A percentile compares a stretch with the other conserved stretches of the same genome.
These are phyloP conservation scores for Andrena fulva DNA, from an alignment of 2,888 invertebrate genomes.

Conservation along the genomic window DNA sequence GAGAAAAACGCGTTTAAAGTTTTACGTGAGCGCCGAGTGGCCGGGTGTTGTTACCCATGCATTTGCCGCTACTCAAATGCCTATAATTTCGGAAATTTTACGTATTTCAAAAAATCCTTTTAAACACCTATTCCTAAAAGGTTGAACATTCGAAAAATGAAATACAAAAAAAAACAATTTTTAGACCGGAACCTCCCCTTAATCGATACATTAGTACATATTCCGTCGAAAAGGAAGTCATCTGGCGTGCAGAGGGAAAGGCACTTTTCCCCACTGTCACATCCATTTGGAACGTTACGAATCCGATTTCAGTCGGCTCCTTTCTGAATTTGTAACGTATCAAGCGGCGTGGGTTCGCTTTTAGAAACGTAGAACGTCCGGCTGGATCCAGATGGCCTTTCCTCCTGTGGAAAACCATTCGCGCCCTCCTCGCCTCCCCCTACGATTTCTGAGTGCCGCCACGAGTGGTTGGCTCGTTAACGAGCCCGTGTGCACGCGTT, in stretches of 20 bases:
- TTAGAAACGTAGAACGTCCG: conserved; percentile 28
- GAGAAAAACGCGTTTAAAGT: too few species aligned
- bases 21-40: too few species aligned
- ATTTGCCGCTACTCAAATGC: too few species aligned
- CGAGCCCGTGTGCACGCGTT: conserved; percentile 21
- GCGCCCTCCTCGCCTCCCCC: not conserved
- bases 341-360: not conserved
- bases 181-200: too few species aligned
- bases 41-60: too few species aligned
- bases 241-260: not conserved
- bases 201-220: too few species aligned
- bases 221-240: too few species aligned
- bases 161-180: too few species aligned
- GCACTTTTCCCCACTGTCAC: not conserved
- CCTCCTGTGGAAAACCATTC: conserved; percentile 4
- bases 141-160: too few species aligned
- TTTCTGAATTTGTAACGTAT: conserved; percentile 20
- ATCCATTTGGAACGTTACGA: not conserved
- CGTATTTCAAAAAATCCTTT: too few species aligned
- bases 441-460: conserved; percentile 24
- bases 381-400: conserved; percentile 31
- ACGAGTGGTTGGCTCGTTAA: conserved; percentile 43
- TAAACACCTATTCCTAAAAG: too few species aligned
- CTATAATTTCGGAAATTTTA: too few species aligned
- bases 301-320: not conserved